A percentile compares a stretch with the other conserved stretches of the same genome.
These are phyloP conservation scores for Hydrochoerus hydrochaeris DNA, from an alignment of 2,113 vertebrate genomes.

Conservation along the genomic window DNA sequence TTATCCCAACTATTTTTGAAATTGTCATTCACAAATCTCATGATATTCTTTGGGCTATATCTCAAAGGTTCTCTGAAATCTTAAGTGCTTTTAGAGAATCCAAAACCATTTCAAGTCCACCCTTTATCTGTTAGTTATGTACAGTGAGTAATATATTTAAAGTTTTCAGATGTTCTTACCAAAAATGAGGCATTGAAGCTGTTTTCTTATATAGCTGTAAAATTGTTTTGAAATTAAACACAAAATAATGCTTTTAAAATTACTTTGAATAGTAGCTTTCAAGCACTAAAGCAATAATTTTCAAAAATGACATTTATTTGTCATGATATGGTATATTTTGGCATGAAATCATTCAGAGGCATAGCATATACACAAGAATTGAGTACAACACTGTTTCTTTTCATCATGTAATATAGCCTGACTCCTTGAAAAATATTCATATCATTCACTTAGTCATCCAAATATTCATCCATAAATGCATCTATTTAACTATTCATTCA, in stretches of 20 bases:
- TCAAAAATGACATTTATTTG: constrained; percentile 38
- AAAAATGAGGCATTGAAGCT: not conserved
- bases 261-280: not conserved
- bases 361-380: not conserved
- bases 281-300: not conserved
- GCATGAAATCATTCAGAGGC: not conserved
- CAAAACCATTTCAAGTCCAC: not conserved
- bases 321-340: not conserved
- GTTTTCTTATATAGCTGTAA: not conserved
- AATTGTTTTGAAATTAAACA: constrained; percentile 47
- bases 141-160: not conserved
- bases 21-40: constrained; percentile 28
- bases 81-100: not conserved
- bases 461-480: not conserved
- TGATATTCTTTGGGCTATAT: not conserved
- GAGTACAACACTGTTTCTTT: not conserved
- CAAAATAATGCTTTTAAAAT: constrained; percentile 45
- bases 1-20: not conserved
- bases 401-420: not conserved
- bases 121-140: not conserved
- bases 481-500: not conserved
- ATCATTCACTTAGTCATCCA: not conserved
- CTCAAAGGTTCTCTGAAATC: not conserved
- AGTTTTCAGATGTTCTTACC: not conserved
- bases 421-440: not conserved